A percentile compares a stretch with the other conserved stretches of the same genome.
Conservation (phyloP, 2,113 vertebrate species). For the human region GRCh38 chr4:113614501-113615000, state of each 20-base stretch:
- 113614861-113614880: neutral
- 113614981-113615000: neutral
- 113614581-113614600: neutral
- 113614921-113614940: slow-evolving; percentile 38
- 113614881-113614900: neutral
- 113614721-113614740: neutral
- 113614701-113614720: neutral
- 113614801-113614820: neutral
- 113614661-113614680: neutral
- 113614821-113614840: neutral
- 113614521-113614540: neutral
- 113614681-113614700: neutral
- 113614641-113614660: neutral
- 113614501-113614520: neutral
- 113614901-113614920: neutral
- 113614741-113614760: neutral
- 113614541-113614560: neutral
- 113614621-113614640: neutral
- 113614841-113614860: neutral
- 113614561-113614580: neutral
- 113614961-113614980: slow-evolving; percentile 47
- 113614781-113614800: neutral
- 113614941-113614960: slow-evolving; percentile 27
- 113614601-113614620: neutral
- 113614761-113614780: neutral